Evolutionary conservation across 2,113 vertebrate genomes (phyloP).

Genomic region (Neotoma lepida): DNA sequence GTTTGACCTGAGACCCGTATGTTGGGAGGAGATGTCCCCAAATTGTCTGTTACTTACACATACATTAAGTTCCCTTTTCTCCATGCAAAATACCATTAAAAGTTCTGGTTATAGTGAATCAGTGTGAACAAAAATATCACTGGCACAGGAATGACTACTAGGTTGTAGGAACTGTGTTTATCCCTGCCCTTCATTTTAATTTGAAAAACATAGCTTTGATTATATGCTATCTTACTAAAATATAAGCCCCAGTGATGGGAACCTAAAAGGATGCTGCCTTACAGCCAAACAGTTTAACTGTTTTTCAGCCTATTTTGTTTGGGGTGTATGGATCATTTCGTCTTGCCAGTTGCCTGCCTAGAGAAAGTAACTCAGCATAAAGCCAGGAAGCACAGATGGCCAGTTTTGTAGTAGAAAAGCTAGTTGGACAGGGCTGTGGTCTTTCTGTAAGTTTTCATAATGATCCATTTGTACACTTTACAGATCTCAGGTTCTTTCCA

Average conservation of each 20-base stretch:
- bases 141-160: not conserved
- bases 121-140: not conserved
- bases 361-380: not conserved
- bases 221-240: not conserved
- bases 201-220: not conserved
- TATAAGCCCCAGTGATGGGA: not conserved
- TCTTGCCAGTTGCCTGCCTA: too few species aligned
- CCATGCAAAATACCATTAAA: not conserved
- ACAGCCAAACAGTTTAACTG: not conserved
- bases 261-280: not conserved
- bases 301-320: not conserved
- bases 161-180: not conserved
- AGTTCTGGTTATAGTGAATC: not conserved
- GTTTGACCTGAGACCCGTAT: not conserved
- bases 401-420: too few species aligned
- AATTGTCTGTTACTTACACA: not conserved
- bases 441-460: not conserved
- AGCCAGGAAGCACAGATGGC: not conserved
- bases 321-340: not conserved
- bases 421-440: not conserved
- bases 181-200: not conserved
- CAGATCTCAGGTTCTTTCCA: not conserved
- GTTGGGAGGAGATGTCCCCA: not conserved
- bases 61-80: not conserved
- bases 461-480: too few species aligned